These are phyloP conservation scores for Herpailurus yagouaroundi DNA, from an alignment of 2,113 vertebrate species.

Conservation along the genomic window DNA sequence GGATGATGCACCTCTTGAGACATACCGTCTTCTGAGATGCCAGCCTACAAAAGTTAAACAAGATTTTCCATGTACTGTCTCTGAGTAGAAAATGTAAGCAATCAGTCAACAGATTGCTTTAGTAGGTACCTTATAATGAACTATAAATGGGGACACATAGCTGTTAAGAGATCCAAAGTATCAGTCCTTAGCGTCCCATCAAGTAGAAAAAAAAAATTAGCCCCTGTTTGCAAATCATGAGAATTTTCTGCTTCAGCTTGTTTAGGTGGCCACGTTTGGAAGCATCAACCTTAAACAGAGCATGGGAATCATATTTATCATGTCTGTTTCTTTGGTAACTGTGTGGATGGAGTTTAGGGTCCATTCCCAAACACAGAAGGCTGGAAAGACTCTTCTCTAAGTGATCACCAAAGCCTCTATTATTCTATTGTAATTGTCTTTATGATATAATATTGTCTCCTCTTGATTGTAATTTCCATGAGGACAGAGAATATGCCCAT, in stretches of 20 bases:
- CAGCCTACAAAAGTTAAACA: background rate
- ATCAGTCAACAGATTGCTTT: background rate
- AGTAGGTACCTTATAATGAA: background rate
- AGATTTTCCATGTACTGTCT: background rate
- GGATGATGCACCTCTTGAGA: background rate
- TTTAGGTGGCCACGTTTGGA: background rate
- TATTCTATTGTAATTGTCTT: background rate
- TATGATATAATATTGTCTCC: background rate
- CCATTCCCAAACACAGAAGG: background rate
- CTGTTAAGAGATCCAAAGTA: background rate
- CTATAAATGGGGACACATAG: background rate
- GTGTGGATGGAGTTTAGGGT: background rate
- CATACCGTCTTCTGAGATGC: background rate
- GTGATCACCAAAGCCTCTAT: background rate
- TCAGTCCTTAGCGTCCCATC: background rate
- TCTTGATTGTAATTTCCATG: background rate
- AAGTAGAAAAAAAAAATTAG: background rate
- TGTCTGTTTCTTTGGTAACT: background rate
- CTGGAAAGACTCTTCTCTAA: background rate
- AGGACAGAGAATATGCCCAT: background rate
- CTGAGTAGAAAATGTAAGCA: background rate
- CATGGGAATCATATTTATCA: background rate
- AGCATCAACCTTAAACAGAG: background rate
- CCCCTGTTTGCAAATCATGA: background rate
- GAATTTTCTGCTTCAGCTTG: background rate